Base-by-base conservation (phyloP, 1,140 invertebrate genomes). In the Drosophila orosa region DNA sequence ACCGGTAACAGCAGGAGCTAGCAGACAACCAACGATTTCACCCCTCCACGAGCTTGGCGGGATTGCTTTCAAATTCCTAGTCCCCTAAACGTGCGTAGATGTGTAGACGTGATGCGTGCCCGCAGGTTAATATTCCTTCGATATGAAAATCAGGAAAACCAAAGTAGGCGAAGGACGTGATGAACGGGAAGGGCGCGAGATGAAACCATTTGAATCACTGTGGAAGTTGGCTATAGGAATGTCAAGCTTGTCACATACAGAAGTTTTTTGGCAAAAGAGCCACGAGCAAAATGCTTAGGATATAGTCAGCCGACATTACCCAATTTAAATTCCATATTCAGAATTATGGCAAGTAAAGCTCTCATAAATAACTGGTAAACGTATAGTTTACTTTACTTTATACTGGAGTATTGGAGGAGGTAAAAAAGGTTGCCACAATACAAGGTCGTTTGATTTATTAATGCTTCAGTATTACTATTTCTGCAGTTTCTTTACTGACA, bases 121-220 rank as follows among this genome's bases (percentile, higher is more conserved):
- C 48, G 47, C 59, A 67, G 78, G 78, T 85, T 89, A 89, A 90
- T 81, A 74, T 61, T 62, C 60, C 72, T 69, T 78, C 78, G 63
- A 73, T 80, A 78, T 78, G 45, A 75, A 65, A 75, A 57, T 25
- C 40, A 47, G 27, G 50, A 52, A 52, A 63, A 54, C 27, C 62
- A 44, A 73, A 71, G 45, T 9, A 3, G 58, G 48, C n/a, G 48
- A 62, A n/a, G 29, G 42, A 82, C 85, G 85, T 90, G 86, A 85
- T 69, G 66, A 72, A 68, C 54, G 40, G 59, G 33, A 60, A 44
- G 57, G 65, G 50, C 71, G 60, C 55, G 62, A 59, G 47, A n/a
- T 73, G 22, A 65, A 60, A 48, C 39, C 60, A 76, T 71, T 76
- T 80, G 68, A 72, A 62, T 59, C 63, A 52, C 69, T 58, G 63